phyloP scores from a whole-genome alignment of 2,888 invertebrate species.

The Drosophila pseudotalamancana region DNA sequence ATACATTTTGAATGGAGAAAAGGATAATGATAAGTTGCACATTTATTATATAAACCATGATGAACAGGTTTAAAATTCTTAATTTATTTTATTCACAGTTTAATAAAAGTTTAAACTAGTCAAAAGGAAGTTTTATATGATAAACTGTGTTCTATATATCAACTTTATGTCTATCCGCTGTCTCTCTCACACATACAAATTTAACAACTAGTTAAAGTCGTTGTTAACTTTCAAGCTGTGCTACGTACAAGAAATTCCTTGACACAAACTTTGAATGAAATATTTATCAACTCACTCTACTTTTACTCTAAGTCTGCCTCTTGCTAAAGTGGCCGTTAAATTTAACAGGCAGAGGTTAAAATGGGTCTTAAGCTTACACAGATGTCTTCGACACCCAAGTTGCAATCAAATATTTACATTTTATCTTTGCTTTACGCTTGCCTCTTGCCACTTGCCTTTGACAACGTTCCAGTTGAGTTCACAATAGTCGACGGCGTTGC shows the following conservation, averaged over 20 bases:
- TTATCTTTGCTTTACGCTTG: background rate
- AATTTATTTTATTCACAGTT: too few species aligned
- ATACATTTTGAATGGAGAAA: too few species aligned
- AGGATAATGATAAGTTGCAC: too few species aligned
- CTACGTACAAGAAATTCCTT: background rate
- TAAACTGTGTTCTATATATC: too few species aligned
- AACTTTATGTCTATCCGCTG: too few species aligned
- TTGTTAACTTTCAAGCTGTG: background rate
- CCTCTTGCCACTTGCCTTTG: background rate
- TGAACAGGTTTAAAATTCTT: too few species aligned
- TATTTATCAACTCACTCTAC: background rate
- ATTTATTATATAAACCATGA: too few species aligned
- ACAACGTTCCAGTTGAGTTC: constrained; percentile 44
- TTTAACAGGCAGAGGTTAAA: background rate
- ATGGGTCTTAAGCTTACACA: background rate
- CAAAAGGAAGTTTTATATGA: too few species aligned
- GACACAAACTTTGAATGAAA: background rate
- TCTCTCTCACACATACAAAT: too few species aligned
- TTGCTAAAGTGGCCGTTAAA: background rate
- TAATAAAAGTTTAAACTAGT: too few species aligned
- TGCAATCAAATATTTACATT: constrained; percentile 41
- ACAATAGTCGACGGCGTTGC: constrained; percentile 7
- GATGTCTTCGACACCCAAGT: constrained; percentile 11
- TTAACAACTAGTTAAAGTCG: background rate
- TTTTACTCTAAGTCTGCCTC: background rate